Percentiles rank a stretch among this genome's conserved stretches.
phyloP scores from a whole-genome alignment of 2,113 vertebrate genomes.

The Mobula birostris region DNA sequence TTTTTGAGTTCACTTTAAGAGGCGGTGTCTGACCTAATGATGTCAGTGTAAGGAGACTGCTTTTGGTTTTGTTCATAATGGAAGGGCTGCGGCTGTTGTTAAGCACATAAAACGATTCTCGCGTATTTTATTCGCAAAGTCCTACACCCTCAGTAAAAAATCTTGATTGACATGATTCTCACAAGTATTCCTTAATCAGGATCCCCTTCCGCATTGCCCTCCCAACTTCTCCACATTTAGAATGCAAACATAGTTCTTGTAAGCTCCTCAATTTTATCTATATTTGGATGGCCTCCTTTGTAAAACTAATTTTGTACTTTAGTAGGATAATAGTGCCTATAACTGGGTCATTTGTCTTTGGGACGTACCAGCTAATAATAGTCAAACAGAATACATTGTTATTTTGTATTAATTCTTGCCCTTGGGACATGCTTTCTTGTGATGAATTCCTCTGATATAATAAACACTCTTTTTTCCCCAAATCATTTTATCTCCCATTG shows the following conservation, averaged over 20 bases:
- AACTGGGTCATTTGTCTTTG: slow-evolving; percentile 10
- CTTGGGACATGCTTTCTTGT: neutral
- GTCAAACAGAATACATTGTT: neutral
- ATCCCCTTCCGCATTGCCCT: neutral
- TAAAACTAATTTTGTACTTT: neutral
- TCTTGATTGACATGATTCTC: neutral
- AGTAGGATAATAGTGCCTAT: neutral
- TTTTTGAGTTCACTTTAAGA: too few species aligned
- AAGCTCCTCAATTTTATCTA: neutral
- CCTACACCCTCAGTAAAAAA: neutral
- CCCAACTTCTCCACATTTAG: neutral
- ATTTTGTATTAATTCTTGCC: neutral
- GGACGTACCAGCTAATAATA: neutral
- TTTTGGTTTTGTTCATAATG: too few species aligned
- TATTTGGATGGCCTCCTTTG: neutral
- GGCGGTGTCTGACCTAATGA: too few species aligned
- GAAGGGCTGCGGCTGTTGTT: too few species aligned
- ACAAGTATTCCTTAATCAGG: neutral
- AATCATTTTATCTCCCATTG: neutral
- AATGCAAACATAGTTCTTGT: neutral
- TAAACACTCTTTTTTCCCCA: neutral
- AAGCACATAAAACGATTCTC: too few species aligned
- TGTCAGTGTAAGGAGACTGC: too few species aligned
- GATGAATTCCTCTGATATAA: neutral
- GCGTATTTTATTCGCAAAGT: too few species aligned